A percentile compares a stretch with the other conserved stretches of the same genome.
Evolutionary conservation across 1,140 invertebrate species (phyloP).

Genomic region (Platorchestia sp.): DNA sequence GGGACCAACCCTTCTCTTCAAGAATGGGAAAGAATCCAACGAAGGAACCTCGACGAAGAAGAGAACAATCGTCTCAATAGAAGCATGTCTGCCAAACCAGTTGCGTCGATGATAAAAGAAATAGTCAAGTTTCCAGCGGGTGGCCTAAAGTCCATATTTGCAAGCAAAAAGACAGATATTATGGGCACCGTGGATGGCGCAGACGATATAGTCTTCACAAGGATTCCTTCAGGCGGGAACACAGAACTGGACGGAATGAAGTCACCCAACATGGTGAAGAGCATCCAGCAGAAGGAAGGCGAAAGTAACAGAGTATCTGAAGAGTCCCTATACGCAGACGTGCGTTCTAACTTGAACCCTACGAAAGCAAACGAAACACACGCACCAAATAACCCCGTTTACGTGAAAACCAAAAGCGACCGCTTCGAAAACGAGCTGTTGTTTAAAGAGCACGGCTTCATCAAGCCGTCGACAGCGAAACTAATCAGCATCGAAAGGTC

Average conservation of each 20-base stretch:
- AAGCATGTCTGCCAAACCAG: conserved; percentile 62
- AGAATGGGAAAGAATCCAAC: conserved; percentile 65
- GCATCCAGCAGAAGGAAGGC: conserved; percentile 8
- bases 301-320: neutral
- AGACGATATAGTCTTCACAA: conserved; percentile 64
- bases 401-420: conserved; percentile 15
- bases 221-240: conserved; percentile 48
- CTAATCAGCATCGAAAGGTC: conserved; percentile 22
- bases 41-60: conserved; percentile 65
- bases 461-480: neutral
- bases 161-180: conserved; percentile 63
- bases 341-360: neutral
- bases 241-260: conserved; percentile 57
- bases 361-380: neutral
- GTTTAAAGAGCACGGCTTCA: conserved; percentile 29
- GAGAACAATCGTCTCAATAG: conserved; percentile 65
- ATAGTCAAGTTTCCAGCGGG: conserved; percentile 64
- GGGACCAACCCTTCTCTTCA: conserved; percentile 38
- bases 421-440: conserved; percentile 19
- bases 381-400: neutral
- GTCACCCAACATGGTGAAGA: conserved; percentile 65
- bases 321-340: neutral
- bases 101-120: conserved; percentile 65
- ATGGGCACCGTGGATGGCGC: conserved; percentile 65
- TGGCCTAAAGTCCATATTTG: conserved; percentile 63